Conservation (phyloP, 2,797 vertebrate species). For the Carcharodon carcharias region DNA sequence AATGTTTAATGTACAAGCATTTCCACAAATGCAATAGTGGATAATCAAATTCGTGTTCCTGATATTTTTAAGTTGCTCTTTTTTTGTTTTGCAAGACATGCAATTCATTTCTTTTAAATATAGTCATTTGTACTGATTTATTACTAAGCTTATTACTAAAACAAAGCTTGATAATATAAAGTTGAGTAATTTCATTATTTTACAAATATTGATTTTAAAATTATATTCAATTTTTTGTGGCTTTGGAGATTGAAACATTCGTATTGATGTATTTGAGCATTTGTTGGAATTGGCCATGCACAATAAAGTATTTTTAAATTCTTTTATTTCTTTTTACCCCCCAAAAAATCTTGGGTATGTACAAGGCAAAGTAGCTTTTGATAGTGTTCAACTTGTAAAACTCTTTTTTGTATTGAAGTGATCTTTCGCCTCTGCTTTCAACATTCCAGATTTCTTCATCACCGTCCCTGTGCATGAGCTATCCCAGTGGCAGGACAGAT, state of each 20-base stretch:
- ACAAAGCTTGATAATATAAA: not conserved
- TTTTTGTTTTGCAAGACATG: not conserved
- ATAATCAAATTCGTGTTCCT: not conserved
- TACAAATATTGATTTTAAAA: not conserved
- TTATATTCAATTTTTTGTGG: conserved; percentile 16
- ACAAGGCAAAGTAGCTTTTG: not conserved
- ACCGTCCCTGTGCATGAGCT: too few relatives aligned
- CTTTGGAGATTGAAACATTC: not conserved
- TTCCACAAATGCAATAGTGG: not conserved
- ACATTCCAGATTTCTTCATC: not conserved
- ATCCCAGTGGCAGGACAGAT: not conserved
- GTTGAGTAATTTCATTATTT: not conserved
- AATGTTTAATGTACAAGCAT: not conserved
- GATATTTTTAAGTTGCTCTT: not conserved
- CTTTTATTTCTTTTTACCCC: not conserved
- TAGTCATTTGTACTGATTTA: not conserved
- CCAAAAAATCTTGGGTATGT: not conserved
- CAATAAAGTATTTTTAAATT: not conserved
- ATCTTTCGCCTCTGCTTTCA: not conserved
- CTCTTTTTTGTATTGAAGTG: not conserved
- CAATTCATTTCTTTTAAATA: not conserved
- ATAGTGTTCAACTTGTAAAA: not conserved
- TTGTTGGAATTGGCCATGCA: not conserved
- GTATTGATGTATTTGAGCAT: not conserved
- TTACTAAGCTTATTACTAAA: not conserved